These are phyloP conservation scores for Peromyscus aztecus DNA, from an alignment of 2,797 vertebrate species.

Conservation along the genomic window DNA sequence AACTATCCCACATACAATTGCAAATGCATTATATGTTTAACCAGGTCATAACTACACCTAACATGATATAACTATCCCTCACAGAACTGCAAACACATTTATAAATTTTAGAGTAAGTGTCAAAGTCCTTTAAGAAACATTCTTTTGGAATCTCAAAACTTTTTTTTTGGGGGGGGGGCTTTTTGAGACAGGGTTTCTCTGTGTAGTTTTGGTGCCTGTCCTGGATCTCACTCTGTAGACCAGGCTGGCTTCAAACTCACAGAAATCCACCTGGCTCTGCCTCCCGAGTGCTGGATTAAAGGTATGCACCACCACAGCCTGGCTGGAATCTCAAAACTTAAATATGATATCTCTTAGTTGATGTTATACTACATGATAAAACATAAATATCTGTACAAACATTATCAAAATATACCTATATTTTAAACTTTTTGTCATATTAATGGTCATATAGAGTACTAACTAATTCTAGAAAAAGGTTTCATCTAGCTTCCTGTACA, in stretches of 20 bases:
- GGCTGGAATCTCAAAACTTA: background rate
- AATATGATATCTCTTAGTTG: background rate
- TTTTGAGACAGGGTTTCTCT: too few species aligned
- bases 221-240: too few species aligned
- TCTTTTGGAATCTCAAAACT: background rate
- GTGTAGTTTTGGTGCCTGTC: too few species aligned
- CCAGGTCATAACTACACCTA: background rate
- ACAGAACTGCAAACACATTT: background rate
- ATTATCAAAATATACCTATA: background rate
- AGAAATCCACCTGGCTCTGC: too few species aligned
- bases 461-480: too few species aligned
- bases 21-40: background rate
- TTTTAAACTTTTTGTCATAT: too few species aligned
- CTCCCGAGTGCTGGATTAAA: too few species aligned
- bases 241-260: too few species aligned
- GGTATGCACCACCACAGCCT: too few species aligned
- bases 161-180: too few species aligned
- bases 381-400: background rate
- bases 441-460: too few species aligned
- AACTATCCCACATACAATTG: background rate
- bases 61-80: background rate
- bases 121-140: background rate
- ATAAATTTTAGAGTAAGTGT: background rate
- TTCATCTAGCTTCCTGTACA: too few species aligned
- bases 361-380: background rate